Base-by-base conservation (phyloP, 2,797 vertebrate species). In the Smutsia gigantea region DNA sequence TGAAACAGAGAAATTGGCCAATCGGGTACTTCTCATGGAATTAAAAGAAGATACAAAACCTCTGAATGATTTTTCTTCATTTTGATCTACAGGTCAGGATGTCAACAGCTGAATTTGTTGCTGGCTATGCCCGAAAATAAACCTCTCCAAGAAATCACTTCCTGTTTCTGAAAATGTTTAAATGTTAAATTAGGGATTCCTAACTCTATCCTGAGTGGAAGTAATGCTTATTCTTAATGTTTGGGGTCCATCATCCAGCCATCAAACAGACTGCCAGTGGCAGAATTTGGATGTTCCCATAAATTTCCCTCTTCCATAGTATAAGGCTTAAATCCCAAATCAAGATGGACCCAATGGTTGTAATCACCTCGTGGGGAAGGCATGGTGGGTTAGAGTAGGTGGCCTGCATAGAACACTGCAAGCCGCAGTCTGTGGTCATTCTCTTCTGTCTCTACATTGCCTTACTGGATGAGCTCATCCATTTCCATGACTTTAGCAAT, bases 141-240 rank as follows among this genome's bases (percentile, higher is more conserved):
- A 42, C 21, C 53, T 92, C 13, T 55, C 15, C 13, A 72, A 75
- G 25, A 69, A 77, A 93, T 34, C 6, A 69, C 29, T 92, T 81
- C 25, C 9, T 37, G 71, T 85, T 86, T 95, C 49, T 86, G 61
- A 88, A 93, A 88, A 64, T 68, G 34, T 61, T 69, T 82, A 82
- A 83, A 64, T 51, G 39, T 39, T 72, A 82, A 71, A 64, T 69
- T 95, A 57, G 31, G 21, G 23, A 84, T 93, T 51, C 23, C n/a
- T 92, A 82, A 53, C 19, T 91, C 39, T 27, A 91, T 78, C 5
- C 55, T 72, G 19, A 95, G 29, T 46, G 29, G 25, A 86, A 93
- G 23, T 5, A 57, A 72, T 25, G 0, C 51, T 71, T 82, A 55
- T 53, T 90, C 15, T 88, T 49, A 86, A 68, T n/a, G 55, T 94